Conservation (phyloP, 1,140 invertebrate species). For the Diachasma alloeum region DNA sequence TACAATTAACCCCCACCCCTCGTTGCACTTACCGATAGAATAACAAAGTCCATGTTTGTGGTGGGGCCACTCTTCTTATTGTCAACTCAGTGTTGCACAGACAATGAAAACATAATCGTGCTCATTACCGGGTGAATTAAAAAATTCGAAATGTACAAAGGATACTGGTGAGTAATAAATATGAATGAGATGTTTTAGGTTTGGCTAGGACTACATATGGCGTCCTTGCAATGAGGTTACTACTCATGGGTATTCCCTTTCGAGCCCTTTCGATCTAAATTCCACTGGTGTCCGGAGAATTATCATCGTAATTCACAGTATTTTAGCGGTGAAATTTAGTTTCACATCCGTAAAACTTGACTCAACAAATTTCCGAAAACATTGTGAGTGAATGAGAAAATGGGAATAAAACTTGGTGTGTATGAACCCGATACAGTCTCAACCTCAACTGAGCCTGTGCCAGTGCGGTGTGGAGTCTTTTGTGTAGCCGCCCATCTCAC, state of each 20-base stretch:
- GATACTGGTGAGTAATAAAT: neutral
- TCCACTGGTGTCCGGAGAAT: neutral
- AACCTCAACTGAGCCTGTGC: neutral
- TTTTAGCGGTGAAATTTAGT: neutral
- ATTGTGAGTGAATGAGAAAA: neutral
- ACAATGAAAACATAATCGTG: neutral
- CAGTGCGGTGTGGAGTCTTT: neutral
- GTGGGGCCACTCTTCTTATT: neutral
- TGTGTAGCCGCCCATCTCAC: constrained; percentile 4
- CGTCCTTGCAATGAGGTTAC: constrained; percentile 9
- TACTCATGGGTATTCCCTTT: neutral
- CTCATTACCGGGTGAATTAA: neutral
- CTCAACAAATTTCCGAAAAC: neutral
- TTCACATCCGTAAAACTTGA: neutral
- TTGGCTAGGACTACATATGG: constrained; percentile 8
- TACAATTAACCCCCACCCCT: no score
- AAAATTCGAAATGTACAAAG: neutral
- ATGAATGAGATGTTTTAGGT: neutral
- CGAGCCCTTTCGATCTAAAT: neutral
- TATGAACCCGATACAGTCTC: neutral
- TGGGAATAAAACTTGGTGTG: neutral
- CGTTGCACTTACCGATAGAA: constrained; percentile 13
- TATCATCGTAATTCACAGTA: neutral
- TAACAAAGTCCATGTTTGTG: constrained; percentile 22
- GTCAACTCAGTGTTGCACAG: neutral